A percentile compares a stretch with the other conserved stretches of the same genome.
Conservation (phyloP, 2,113 vertebrate genomes). For the Oplegnathus fasciatus region DNA sequence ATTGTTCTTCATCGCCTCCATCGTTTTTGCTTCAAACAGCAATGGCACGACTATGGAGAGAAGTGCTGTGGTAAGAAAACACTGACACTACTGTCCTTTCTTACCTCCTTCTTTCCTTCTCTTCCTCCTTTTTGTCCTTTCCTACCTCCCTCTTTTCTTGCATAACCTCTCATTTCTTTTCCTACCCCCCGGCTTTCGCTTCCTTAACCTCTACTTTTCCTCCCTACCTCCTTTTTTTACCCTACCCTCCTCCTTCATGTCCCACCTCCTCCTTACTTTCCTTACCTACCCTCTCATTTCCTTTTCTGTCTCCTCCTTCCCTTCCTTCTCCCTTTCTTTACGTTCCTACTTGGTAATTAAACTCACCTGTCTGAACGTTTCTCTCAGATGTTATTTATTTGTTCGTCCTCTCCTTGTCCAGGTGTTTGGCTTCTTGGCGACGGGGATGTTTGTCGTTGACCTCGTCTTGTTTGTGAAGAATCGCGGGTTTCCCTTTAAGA, state of each 20-base stretch:
- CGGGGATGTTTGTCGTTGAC: conserved; percentile 79
- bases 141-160: too few relatives aligned
- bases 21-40: conserved; percentile 77
- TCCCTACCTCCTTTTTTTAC: not conserved
- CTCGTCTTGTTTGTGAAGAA: accelerated
- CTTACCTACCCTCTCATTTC: not conserved
- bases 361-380: not conserved
- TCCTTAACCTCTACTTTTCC: too few relatives aligned
- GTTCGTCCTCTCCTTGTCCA: conserved; percentile 68
- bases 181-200: too few relatives aligned
- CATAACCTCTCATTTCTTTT: too few relatives aligned
- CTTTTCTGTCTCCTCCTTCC: not conserved
- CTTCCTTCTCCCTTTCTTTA: not conserved
- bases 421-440: conserved; percentile 90
- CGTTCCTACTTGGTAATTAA: not conserved
- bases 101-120: not conserved
- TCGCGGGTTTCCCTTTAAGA: accelerated
- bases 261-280: too few relatives aligned
- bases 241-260: too few relatives aligned
- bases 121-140: not conserved
- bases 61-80: conserved; percentile 83
- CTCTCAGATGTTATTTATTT: not conserved
- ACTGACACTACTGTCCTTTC: not conserved
- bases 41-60: conserved; percentile 65
- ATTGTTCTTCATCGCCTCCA: conserved; percentile 85